phyloP scores from a whole-genome alignment of 2,888 invertebrate species.

The Dasysyrphus tricinctus region DNA sequence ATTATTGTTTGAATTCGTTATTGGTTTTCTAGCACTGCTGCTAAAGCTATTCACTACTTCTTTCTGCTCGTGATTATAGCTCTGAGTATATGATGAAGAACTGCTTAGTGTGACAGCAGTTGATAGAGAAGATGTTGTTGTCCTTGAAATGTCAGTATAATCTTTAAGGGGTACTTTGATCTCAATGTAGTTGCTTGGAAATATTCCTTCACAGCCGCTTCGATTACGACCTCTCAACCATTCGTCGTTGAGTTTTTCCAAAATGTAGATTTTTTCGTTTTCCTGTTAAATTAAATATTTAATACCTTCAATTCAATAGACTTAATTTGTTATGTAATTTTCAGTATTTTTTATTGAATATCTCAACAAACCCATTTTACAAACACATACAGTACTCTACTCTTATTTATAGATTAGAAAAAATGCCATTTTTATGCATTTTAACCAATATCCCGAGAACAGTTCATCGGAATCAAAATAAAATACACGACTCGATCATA shows the following conservation, averaged over 20 bases:
- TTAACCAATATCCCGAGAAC: too few relatives aligned
- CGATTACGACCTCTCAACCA: conserved; percentile 91
- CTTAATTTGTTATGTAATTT: not conserved
- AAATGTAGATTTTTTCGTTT: conserved; percentile 89
- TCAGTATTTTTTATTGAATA: too few relatives aligned
- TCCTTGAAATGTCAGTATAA: conserved; percentile 69
- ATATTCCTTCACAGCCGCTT: conserved; percentile 89
- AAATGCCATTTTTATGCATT: too few relatives aligned
- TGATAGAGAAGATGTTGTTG: conserved; percentile 28
- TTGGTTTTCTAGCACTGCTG: conserved; percentile 43
- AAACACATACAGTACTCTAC: too few relatives aligned
- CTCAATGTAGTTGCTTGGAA: conserved; percentile 92
- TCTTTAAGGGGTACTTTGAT: conserved; percentile 88
- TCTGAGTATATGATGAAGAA: conserved; percentile 43
- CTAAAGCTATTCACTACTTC: conserved; percentile 26
- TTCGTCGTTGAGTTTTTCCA: conserved; percentile 89
- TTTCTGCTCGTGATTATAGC: conserved; percentile 41
- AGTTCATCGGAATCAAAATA: too few relatives aligned
- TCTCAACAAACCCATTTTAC: too few relatives aligned
- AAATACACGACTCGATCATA: too few relatives aligned
- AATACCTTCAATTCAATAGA: not conserved
- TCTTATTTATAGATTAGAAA: too few relatives aligned
- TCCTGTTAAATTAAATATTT: conserved; percentile 84
- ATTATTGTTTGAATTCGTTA: conserved; percentile 52
- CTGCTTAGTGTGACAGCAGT: conserved; percentile 50